phyloP scores from a whole-genome alignment of 2,113 vertebrate species.

The Micronisus gabar region DNA sequence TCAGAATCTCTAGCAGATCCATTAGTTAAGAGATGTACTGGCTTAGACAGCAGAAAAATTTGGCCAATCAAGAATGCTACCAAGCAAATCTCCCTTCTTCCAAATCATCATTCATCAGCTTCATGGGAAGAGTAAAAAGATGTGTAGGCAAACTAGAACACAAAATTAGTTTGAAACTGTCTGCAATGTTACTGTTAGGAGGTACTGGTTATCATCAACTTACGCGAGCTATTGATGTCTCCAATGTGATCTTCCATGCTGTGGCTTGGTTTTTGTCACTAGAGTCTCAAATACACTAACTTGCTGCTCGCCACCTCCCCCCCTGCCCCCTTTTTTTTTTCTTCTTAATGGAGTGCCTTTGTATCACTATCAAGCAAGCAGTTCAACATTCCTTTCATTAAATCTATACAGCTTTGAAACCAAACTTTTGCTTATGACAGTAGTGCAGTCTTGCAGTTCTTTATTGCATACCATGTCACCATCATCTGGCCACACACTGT shows the following conservation, averaged over 20 bases:
- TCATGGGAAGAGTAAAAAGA: background rate
- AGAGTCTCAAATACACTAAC: background rate
- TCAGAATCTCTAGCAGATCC: background rate
- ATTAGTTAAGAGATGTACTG: background rate
- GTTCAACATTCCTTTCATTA: background rate
- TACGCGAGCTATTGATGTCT: background rate
- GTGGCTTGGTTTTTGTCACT: background rate
- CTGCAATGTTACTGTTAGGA: background rate
- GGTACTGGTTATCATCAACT: background rate
- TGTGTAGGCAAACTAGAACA: background rate
- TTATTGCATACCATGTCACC: background rate
- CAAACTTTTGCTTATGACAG: background rate
- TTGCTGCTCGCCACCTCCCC: background rate
- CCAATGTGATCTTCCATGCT: background rate
- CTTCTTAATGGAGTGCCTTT: background rate
- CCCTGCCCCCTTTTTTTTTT: background rate
- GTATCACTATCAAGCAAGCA: background rate
- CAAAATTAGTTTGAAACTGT: background rate
- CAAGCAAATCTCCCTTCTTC: background rate
- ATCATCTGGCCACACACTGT: accelerated
- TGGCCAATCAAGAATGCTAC: background rate
- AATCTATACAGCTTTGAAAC: background rate
- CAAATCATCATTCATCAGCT: background rate
- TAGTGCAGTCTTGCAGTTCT: background rate
- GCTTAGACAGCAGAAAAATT: background rate